These are phyloP conservation scores for Lacerta viridis DNA, from an alignment of 2,797 vertebrate genomes.

Conservation along the genomic window DNA sequence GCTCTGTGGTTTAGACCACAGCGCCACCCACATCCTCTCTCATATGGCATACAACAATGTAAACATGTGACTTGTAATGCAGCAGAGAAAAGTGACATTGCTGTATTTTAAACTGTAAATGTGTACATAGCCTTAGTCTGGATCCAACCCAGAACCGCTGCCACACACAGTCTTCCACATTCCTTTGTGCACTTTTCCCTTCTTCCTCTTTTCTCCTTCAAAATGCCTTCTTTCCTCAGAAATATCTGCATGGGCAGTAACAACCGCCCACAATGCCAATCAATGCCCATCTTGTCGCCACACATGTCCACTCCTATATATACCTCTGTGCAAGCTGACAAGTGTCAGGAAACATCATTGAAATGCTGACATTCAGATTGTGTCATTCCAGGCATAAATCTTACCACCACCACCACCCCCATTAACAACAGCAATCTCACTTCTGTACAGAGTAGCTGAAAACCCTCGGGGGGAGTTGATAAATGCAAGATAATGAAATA, in stretches of 20 bases:
- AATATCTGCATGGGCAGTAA: neutral
- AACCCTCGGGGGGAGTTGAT: neutral
- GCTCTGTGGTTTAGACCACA: too few relatives aligned
- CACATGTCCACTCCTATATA: neutral
- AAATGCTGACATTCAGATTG: neutral
- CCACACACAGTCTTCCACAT: neutral
- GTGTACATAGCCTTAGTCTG: too few relatives aligned
- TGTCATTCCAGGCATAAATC: constrained; percentile 7
- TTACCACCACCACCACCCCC: neutral
- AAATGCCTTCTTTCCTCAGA: neutral
- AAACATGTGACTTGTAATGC: too few relatives aligned
- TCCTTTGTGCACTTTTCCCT: neutral
- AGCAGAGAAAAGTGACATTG: too few relatives aligned
- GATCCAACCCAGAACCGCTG: too few relatives aligned
- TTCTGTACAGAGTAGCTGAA: neutral
- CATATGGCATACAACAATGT: too few relatives aligned
- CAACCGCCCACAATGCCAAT: neutral
- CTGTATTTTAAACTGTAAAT: too few relatives aligned
- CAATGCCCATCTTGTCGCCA: neutral
- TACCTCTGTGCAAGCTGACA: neutral
- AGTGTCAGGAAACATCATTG: constrained; percentile 15
- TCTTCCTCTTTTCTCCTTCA: neutral
- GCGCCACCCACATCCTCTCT: too few relatives aligned
- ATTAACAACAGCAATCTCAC: neutral
- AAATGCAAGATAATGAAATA: neutral